phyloP scores from a whole-genome alignment of 2,888 invertebrate genomes.

The Drosophila ustulata region DNA sequence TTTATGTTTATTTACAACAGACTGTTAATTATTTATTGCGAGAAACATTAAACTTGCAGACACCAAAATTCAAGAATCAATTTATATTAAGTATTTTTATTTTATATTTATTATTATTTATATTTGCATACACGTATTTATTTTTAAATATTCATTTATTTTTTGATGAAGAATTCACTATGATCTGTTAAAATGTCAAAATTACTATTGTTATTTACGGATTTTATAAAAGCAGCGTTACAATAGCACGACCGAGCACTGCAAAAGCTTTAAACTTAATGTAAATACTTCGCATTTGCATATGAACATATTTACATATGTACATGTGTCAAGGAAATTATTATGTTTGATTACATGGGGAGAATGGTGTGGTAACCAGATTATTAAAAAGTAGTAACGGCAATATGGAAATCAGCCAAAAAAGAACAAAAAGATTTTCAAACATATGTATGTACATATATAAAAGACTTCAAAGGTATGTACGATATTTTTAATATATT shows the following conservation, averaged over 20 bases:
- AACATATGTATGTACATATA: too few relatives aligned
- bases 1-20: slow-evolving; percentile 17
- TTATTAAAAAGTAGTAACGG: too few relatives aligned
- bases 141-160: background rate
- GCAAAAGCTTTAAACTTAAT: slow-evolving; percentile 73
- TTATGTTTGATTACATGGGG: too few relatives aligned
- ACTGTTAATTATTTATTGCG: background rate
- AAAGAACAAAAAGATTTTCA: too few relatives aligned
- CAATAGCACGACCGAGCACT: slow-evolving; percentile 54
- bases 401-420: too few relatives aligned
- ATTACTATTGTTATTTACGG: slow-evolving; percentile 8
- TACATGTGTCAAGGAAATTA: too few relatives aligned
- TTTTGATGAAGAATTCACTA: background rate
- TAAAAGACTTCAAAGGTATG: too few relatives aligned
- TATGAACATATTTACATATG: background rate
- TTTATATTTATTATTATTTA: background rate
- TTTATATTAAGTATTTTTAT: too few relatives aligned
- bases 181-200: background rate
- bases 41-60: background rate
- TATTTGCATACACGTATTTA: background rate
- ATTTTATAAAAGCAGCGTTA: slow-evolving; percentile 27
- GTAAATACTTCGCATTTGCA: slow-evolving; percentile 26
- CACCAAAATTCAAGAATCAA: background rate
- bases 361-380: too few relatives aligned
- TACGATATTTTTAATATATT: too few relatives aligned